phyloP scores from a whole-genome alignment of 2,797 vertebrate species.

The Distichodus sexfasciatus region DNA sequence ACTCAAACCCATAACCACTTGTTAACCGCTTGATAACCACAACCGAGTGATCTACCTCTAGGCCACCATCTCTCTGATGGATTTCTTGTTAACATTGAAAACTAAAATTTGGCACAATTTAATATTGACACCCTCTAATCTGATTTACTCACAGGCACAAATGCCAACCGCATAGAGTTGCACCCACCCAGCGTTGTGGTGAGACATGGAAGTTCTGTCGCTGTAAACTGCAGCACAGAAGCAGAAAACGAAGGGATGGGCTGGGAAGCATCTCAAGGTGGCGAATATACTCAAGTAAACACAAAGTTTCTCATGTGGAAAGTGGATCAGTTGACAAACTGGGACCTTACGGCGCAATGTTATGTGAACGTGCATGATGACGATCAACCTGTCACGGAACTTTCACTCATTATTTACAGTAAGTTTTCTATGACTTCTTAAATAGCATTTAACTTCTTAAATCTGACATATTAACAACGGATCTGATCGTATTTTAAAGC shows the following conservation, averaged over 20 bases:
- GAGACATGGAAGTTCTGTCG: conserved; percentile 49
- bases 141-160: conserved; percentile 41
- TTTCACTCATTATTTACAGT: conserved; percentile 30
- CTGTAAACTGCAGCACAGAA: conserved; percentile 58
- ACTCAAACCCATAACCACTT: too few species aligned
- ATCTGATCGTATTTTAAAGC: too few species aligned
- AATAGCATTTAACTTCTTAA: too few species aligned
- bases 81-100: too few species aligned
- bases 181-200: conserved; percentile 56
- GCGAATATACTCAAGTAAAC: fast-evolving
- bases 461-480: too few species aligned
- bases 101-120: not conserved
- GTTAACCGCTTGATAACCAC: too few species aligned
- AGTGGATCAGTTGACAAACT: conserved; percentile 9
- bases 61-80: not conserved
- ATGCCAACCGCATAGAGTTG: conserved; percentile 41
- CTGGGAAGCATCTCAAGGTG: conserved; percentile 50
- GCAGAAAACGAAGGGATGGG: not conserved
- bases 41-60: too few species aligned
- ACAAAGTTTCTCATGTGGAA: conserved; percentile 48
- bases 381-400: fast-evolving
- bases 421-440: conserved; percentile 4
- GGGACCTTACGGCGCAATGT: conserved; percentile 14
- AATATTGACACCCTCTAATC: not conserved
- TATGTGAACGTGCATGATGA: fast-evolving